Evolutionary conservation across 1,140 invertebrate genomes (phyloP).

Genomic region (Zaprionus taronus): DNA sequence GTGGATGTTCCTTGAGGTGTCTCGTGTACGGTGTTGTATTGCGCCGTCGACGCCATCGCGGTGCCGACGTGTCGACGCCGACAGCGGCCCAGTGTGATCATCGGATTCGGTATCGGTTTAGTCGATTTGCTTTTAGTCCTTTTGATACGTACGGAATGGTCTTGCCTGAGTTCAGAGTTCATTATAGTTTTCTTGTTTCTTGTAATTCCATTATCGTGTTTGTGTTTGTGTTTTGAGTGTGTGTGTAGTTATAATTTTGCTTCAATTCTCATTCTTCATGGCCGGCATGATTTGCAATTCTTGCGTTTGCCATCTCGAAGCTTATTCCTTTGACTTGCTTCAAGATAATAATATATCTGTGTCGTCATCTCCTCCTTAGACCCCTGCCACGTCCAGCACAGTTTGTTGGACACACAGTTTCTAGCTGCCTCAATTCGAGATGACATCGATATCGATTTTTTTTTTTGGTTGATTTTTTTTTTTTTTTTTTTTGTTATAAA

Average conservation of each 20-base stretch:
- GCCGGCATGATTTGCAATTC: constrained; percentile 21
- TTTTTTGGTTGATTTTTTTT: not conserved
- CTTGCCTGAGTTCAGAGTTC: constrained; percentile 63
- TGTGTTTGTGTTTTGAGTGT: constrained; percentile 21
- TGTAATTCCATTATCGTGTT: constrained; percentile 18
- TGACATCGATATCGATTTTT: constrained; percentile 9
- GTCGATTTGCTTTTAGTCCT: constrained; percentile 57
- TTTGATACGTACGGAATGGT: constrained; percentile 60
- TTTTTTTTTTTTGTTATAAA: constrained; percentile 1
- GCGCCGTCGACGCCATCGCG: not conserved
- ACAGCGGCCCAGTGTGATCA: not conserved
- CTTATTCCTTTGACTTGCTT: not conserved
- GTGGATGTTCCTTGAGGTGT: constrained; percentile 54
- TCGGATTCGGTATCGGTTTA: constrained; percentile 15
- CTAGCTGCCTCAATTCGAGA: constrained; percentile 50
- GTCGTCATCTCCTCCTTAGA: constrained; percentile 57
- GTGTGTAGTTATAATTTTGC: not conserved
- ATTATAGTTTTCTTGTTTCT: constrained; percentile 29
- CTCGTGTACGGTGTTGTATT: constrained; percentile 54
- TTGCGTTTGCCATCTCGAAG: constrained; percentile 19
- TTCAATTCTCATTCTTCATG: not conserved
- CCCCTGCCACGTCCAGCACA: constrained; percentile 15
- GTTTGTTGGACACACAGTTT: constrained; percentile 13
- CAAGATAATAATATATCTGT: constrained; percentile 22
- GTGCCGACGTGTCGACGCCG: not conserved